These are phyloP conservation scores for Cecidostiba fungosa DNA, from an alignment of 2,888 invertebrate genomes.

Conservation along the genomic window DNA sequence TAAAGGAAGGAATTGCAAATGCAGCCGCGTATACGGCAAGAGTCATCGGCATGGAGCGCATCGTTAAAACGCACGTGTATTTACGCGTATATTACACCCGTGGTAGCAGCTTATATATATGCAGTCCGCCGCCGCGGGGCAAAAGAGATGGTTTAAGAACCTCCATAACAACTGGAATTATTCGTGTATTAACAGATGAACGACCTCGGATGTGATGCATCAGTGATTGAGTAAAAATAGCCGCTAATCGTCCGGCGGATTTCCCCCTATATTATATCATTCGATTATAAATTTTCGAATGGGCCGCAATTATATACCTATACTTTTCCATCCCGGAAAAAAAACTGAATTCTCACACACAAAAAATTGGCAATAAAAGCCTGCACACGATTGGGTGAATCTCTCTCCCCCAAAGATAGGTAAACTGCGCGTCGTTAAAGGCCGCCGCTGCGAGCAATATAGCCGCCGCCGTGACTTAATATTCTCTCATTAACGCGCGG, in stretches of 20 bases:
- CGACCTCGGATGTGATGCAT: neutral
- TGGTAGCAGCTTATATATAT: neutral
- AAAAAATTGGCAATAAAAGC: neutral
- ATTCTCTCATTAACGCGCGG: conserved; percentile 40
- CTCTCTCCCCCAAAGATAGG: neutral
- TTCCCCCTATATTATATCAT: too few species aligned
- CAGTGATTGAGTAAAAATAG: neutral
- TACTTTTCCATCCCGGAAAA: neutral
- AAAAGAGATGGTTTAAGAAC: conserved; percentile 18
- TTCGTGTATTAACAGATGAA: conserved; percentile 10
- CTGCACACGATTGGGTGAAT: neutral
- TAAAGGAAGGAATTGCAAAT: conserved; percentile 25
- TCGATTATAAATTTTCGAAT: neutral
- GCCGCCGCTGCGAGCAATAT: neutral
- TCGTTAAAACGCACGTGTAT: conserved; percentile 32
- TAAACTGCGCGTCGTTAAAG: neutral
- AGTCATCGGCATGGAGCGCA: conserved; percentile 23
- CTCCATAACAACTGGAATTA: neutral
- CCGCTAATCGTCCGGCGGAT: neutral
- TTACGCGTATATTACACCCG: conserved; percentile 27
- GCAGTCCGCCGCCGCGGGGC: neutral
- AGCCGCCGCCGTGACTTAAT: neutral
- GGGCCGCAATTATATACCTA: neutral
- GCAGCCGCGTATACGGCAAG: conserved; percentile 47
- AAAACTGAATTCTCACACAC: neutral